phyloP scores from a whole-genome alignment of 2,797 vertebrate species.

The Lophotriccus pileatus region DNA sequence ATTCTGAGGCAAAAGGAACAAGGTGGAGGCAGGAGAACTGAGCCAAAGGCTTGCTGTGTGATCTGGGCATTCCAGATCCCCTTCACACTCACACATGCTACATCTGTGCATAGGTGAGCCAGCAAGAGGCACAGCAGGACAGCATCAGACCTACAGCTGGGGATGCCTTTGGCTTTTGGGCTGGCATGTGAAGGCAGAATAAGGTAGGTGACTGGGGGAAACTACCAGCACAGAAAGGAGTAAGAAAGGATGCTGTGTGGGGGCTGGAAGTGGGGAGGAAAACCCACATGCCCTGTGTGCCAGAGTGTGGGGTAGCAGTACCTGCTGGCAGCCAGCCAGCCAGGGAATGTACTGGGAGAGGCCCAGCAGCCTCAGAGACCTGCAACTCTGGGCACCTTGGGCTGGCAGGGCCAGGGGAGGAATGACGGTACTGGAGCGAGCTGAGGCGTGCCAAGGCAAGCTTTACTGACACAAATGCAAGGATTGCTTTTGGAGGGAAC shows the following conservation, averaged over 20 bases:
- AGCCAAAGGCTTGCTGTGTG: background rate
- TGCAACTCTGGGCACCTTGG: background rate
- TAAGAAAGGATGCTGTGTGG: background rate
- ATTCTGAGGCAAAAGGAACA: background rate
- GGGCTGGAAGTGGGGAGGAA: background rate
- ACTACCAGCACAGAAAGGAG: background rate
- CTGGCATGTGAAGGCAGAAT: rapidly evolving
- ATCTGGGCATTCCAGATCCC: background rate
- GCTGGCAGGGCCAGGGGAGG: background rate
- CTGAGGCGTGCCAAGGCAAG: background rate
- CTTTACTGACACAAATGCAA: background rate
- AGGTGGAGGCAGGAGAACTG: background rate
- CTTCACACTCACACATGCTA: background rate
- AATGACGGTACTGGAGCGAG: rapidly evolving
- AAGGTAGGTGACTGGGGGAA: background rate
- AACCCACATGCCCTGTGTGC: background rate
- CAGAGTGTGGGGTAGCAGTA: rapidly evolving
- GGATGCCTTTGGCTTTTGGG: background rate
- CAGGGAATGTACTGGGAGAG: rapidly evolving
- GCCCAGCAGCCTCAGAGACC: rapidly evolving
- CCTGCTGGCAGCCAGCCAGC: background rate
- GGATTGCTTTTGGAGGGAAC: background rate
- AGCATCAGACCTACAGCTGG: background rate
- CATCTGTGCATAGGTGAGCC: background rate
- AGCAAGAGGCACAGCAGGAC: background rate